Conservation (phyloP, 2,797 vertebrate species). For the Vespertilio murinus region DNA sequence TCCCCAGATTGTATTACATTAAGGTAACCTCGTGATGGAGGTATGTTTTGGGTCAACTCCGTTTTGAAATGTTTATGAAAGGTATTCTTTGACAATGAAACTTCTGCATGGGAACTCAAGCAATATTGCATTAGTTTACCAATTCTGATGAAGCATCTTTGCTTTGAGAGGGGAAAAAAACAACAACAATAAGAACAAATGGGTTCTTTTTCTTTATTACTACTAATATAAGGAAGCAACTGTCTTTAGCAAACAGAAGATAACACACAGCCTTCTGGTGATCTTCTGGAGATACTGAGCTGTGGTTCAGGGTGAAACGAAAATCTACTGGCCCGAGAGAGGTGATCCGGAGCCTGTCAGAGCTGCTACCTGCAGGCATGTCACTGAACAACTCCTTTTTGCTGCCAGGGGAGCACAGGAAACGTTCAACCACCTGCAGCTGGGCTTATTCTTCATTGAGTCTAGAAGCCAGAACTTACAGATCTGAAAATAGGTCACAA, state of each 20-base stretch:
- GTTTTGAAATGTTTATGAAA: slow-evolving; percentile 47
- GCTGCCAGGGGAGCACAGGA: not conserved
- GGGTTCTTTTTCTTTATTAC: not conserved
- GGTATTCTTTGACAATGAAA: slow-evolving; percentile 23
- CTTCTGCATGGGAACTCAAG: not conserved
- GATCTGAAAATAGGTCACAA: slow-evolving; percentile 62
- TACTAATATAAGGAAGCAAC: slow-evolving; percentile 2
- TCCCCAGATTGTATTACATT: slow-evolving; percentile 28
- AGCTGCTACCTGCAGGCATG: not conserved
- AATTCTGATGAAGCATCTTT: not conserved
- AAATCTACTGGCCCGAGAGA: not conserved
- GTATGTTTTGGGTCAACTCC: not conserved
- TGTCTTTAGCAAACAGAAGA: slow-evolving; percentile 13
- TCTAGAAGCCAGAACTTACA: slow-evolving; percentile 31
- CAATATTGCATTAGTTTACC: not conserved
- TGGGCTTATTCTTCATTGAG: not conserved
- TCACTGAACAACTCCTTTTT: not conserved
- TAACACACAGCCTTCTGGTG: not conserved
- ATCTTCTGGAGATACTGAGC: not conserved
- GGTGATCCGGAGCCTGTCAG: too few relatives aligned
- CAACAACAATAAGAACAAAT: not conserved
- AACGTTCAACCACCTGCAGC: not conserved
- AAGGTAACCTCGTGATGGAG: not conserved
- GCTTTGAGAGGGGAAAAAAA: not conserved
- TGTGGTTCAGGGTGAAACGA: not conserved